Evolutionary conservation across 2,113 vertebrate species (phyloP).

Genomic region (Cololabis saira): DNA sequence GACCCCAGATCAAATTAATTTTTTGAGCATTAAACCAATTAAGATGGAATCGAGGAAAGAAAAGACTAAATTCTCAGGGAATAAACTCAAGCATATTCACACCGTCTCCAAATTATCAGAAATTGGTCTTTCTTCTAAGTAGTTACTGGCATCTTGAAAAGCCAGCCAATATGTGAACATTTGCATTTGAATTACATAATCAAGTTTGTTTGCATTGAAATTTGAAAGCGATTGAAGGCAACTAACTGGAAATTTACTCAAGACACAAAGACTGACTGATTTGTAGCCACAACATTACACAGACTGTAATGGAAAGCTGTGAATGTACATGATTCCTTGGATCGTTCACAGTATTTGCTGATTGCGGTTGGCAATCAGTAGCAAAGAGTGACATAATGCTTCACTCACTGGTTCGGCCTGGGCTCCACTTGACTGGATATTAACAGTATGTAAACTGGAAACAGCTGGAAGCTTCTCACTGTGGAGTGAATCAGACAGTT

Average conservation of each 20-base stretch:
- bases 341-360: constrained; percentile 10
- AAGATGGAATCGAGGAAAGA: not conserved
- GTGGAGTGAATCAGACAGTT: constrained; percentile 1
- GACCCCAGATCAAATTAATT: constrained; percentile 7
- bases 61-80: constrained; percentile 11
- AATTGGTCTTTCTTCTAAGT: constrained; percentile 23
- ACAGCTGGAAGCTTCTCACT: constrained; percentile 32
- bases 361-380: constrained; percentile 35
- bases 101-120: not conserved
- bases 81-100: constrained; percentile 22
- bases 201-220: constrained; percentile 45
- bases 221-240: constrained; percentile 25
- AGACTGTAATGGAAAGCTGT: constrained; percentile 4
- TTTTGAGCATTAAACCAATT: constrained; percentile 14
- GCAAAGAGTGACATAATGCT: constrained; percentile 15
- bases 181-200: constrained; percentile 57
- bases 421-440: constrained; percentile 33
- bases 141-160: constrained; percentile 41
- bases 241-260: constrained; percentile 34
- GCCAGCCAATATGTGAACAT: constrained; percentile 30
- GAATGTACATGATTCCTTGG: not conserved
- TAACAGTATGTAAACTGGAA: constrained; percentile 25
- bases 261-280: constrained; percentile 15
- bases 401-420: constrained; percentile 10
- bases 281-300: constrained; percentile 27